These are phyloP conservation scores for Dioctria linearis DNA, from an alignment of 2,888 invertebrate genomes.

Conservation along the genomic window DNA sequence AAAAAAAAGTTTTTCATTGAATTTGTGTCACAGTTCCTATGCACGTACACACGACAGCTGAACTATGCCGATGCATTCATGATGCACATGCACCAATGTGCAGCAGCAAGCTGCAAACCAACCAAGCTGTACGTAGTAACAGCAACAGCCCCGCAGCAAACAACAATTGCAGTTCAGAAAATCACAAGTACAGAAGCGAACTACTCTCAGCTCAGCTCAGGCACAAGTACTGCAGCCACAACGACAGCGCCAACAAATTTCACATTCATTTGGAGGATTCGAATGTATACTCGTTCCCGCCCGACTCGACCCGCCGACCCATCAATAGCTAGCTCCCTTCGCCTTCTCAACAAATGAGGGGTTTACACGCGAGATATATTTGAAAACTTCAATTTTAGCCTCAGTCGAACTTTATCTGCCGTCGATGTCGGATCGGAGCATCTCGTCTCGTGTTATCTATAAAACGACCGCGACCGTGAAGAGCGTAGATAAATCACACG, in stretches of 20 bases:
- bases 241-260: not conserved
- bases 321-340: slow-evolving; percentile 11
- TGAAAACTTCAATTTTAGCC: not conserved
- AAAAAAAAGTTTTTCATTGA: not conserved
- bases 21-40: slow-evolving; percentile 30
- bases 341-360: too few relatives aligned
- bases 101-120: not conserved
- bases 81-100: slow-evolving; percentile 18
- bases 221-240: not conserved
- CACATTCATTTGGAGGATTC: not conserved
- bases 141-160: not conserved
- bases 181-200: too few relatives aligned
- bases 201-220: too few relatives aligned
- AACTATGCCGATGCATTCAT: too few relatives aligned
- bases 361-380: too few relatives aligned
- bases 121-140: not conserved
- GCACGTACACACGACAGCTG: slow-evolving; percentile 14
- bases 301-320: slow-evolving; percentile 4
- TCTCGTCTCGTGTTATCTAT: not conserved
- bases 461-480: too few relatives aligned
- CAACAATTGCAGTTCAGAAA: not conserved
- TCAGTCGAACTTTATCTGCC: slow-evolving; percentile 41
- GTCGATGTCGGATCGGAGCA: slow-evolving; percentile 3
- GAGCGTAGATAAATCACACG: not conserved
- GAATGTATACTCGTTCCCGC: not conserved